phyloP scores from a whole-genome alignment of 2,113 vertebrate genomes.

The Mirza zaza region DNA sequence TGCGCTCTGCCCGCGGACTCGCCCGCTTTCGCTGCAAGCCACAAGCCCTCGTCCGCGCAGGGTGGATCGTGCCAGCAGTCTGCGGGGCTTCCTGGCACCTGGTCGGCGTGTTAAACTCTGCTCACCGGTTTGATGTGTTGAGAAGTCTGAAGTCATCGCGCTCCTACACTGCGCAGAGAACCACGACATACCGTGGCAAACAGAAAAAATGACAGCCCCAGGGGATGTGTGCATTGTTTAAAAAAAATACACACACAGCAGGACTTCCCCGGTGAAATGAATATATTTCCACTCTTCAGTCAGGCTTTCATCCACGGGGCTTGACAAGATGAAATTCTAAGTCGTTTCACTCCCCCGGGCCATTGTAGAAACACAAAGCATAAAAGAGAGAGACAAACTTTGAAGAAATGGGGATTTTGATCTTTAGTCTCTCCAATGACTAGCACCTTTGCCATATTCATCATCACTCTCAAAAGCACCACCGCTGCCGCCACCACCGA shows the following conservation, averaged over 20 bases:
- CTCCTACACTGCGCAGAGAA: background rate
- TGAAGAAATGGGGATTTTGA: background rate
- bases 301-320: background rate
- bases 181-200: background rate
- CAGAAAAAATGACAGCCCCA: background rate
- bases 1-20: background rate
- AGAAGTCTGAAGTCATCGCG: background rate
- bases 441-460: background rate
- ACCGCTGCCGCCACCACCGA: too few relatives aligned
- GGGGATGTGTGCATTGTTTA: background rate
- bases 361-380: conserved; percentile 12
- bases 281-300: background rate
- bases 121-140: background rate
- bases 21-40: background rate
- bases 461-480: background rate
- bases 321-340: conserved; percentile 38
- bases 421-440: background rate
- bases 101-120: background rate
- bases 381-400: background rate
- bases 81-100: background rate
- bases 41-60: background rate
- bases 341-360: background rate
- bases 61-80: background rate
- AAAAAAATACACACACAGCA: background rate
- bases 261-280: background rate